A percentile compares a stretch with the other conserved stretches of the same genome.
Evolutionary conservation across 2,113 vertebrate genomes (phyloP).

Genomic region (Pollimyrus isidori): DNA sequence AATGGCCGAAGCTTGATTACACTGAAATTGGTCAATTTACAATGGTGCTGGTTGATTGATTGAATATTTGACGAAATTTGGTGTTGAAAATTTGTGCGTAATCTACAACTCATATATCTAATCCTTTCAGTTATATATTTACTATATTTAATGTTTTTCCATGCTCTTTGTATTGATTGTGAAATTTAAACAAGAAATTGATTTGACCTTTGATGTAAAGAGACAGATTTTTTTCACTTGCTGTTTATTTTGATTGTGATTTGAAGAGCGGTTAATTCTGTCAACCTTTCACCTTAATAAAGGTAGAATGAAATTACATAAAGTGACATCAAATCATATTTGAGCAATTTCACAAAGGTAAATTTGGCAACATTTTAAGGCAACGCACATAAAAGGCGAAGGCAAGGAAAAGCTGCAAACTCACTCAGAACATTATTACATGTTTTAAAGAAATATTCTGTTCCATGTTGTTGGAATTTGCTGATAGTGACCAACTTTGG

Average conservation of each 20-base stretch:
- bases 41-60: neutral
- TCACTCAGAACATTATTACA: neutral
- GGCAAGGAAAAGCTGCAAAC: neutral
- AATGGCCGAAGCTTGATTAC: conserved; percentile 26
- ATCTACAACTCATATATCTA: neutral
- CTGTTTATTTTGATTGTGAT: neutral
- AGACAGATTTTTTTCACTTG: neutral
- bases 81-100: neutral
- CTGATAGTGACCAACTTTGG: neutral
- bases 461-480: neutral
- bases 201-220: neutral
- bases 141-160: neutral
- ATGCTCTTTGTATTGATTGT: neutral
- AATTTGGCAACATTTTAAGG: neutral
- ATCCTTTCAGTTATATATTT: neutral
- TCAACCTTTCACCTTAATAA: neutral
- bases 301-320: neutral
- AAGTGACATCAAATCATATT: neutral
- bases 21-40: neutral
- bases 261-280: neutral
- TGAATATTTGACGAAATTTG: neutral
- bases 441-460: neutral
- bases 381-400: neutral
- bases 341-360: neutral
- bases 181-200: neutral